Evolutionary conservation across 2,888 invertebrate species (phyloP).

Genomic region (Deroplatys truncata): DNA sequence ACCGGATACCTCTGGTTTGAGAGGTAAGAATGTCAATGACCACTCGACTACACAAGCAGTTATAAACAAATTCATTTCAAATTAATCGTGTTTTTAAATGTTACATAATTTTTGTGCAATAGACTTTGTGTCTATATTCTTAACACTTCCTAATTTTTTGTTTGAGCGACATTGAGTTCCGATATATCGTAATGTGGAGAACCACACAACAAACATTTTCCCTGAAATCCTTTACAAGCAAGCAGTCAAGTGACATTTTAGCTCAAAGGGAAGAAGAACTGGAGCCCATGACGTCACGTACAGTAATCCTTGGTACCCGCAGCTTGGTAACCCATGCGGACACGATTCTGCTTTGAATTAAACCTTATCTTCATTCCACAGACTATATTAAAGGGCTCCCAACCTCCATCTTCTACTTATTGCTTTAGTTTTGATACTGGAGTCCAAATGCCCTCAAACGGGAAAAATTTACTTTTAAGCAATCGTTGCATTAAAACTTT

Average conservation of each 20-base stretch:
- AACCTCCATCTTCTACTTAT: background rate
- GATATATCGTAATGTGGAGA: background rate
- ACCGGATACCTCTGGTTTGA: no score
- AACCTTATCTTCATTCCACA: conserved; percentile 6
- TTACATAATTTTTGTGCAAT: no score
- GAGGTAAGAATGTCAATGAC: no score
- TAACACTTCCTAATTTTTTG: no score
- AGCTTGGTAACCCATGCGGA: background rate
- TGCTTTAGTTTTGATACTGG: background rate
- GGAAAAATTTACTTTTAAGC: background rate
- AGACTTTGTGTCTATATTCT: no score
- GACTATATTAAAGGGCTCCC: background rate
- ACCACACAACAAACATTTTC: background rate
- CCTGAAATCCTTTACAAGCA: background rate
- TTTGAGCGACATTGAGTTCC: no score
- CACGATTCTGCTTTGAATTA: background rate
- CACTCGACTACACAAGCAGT: no score
- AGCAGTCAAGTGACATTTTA: background rate
- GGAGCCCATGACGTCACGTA: background rate
- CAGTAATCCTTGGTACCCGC: background rate
- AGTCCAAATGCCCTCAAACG: background rate
- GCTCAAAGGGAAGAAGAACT: background rate
- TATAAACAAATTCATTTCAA: no score
- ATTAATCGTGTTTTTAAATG: no score
- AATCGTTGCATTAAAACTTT: no score